Conservation (phyloP, 2,797 vertebrate species). For the Gymnopithys bicolor region DNA sequence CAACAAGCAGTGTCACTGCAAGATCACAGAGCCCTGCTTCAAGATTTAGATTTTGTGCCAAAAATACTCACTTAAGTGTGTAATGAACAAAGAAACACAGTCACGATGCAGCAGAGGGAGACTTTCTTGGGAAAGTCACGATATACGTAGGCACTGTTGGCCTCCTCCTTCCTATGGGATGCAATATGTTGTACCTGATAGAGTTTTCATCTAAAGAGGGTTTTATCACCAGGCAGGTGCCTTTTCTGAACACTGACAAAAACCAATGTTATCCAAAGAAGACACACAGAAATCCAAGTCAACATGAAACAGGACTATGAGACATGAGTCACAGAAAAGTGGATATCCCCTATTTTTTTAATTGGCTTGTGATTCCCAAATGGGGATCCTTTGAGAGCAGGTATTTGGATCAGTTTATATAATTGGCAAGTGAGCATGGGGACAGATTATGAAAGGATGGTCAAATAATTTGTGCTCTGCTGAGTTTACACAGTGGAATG, state of each 20-base stretch:
- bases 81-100: not conserved
- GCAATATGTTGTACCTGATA: not conserved
- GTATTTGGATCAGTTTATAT: conserved; percentile 41
- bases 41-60: not conserved
- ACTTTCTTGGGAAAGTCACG: not conserved
- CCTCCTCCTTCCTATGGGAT: not conserved
- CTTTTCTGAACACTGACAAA: not conserved
- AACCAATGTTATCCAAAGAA: not conserved
- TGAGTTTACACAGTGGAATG: conserved; percentile 70
- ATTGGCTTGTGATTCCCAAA: conserved; percentile 41
- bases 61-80: not conserved
- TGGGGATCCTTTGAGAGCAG: conserved; percentile 48
- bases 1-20: not conserved
- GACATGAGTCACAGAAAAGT: not conserved
- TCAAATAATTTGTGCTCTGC: conserved; percentile 51
- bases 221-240: not conserved
- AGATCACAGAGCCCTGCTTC: not conserved
- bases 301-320: not conserved
- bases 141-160: not conserved
- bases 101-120: not conserved
- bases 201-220: not conserved
- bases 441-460: conserved; percentile 52
- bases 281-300: not conserved
- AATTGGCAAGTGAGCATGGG: not conserved
- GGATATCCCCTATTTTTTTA: not conserved